Conservation (phyloP, 2,797 vertebrate species). For the Zenarchopterus dispar region DNA sequence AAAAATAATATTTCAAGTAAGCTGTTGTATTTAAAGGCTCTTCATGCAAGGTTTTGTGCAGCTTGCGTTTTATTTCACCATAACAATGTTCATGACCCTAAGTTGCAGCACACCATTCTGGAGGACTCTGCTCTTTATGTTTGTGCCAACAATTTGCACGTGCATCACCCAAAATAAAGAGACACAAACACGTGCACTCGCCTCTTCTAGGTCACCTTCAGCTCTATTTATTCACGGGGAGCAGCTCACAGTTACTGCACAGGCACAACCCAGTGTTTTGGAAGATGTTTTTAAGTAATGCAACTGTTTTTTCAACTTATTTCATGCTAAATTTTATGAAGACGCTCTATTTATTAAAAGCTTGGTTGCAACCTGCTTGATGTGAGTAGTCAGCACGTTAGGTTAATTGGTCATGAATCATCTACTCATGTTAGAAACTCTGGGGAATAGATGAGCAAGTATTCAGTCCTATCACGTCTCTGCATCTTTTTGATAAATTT, state of each 20-base stretch:
- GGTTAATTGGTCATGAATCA: background rate
- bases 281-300: background rate
- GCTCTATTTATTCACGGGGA: background rate
- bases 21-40: background rate
- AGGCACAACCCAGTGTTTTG: background rate
- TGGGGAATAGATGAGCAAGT: too few relatives aligned
- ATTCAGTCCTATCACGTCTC: too few relatives aligned
- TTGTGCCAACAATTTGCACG: conserved; percentile 2
- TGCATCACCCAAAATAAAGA: background rate
- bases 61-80: conserved; percentile 14
- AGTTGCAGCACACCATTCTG: background rate
- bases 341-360: background rate
- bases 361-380: background rate
- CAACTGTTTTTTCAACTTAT: background rate
- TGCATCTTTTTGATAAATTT: background rate
- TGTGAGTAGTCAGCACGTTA: background rate
- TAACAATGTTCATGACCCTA: conserved; percentile 22
- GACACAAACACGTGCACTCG: background rate
- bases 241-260: background rate
- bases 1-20: conserved; percentile 1
- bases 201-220: conserved; percentile 1
- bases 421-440: background rate
- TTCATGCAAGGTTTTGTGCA: conserved; percentile 2
- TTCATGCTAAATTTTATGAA: too few relatives aligned
- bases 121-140: background rate